phyloP scores from a whole-genome alignment of 2,888 invertebrate species.

The Branchellion lobata region DNA sequence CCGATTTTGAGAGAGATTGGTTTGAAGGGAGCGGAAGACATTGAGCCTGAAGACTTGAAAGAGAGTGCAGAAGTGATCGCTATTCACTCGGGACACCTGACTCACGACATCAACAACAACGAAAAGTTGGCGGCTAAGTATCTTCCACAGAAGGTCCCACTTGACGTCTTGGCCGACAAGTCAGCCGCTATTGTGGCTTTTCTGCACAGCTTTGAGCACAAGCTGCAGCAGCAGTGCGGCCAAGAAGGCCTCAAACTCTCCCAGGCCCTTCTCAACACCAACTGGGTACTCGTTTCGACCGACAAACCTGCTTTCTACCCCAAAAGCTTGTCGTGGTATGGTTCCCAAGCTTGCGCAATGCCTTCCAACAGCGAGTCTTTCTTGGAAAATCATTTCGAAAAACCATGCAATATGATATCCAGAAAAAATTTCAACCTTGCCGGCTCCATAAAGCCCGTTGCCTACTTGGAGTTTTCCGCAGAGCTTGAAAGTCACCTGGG shows the following conservation, averaged over 20 bases:
- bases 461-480: slow-evolving; percentile 42
- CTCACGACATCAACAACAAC: background rate
- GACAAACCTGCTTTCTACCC: slow-evolving; percentile 50
- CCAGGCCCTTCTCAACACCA: slow-evolving; percentile 43
- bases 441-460: slow-evolving; percentile 51
- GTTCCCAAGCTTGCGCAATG: background rate
- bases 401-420: slow-evolving; percentile 48
- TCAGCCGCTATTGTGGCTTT: slow-evolving; percentile 50
- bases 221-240: slow-evolving; percentile 40
- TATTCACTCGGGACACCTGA: slow-evolving; percentile 6
- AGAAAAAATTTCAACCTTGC: slow-evolving; percentile 44
- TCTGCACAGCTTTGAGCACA: slow-evolving; percentile 42
- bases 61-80: slow-evolving; percentile 47
- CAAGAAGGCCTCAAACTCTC: slow-evolving; percentile 34
- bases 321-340: slow-evolving; percentile 45
- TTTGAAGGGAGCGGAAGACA: slow-evolving; percentile 50
- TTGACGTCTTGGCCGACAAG: slow-evolving; percentile 46
- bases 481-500: slow-evolving; percentile 44
- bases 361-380: background rate
- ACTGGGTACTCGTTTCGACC: slow-evolving; percentile 46
- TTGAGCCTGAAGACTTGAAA: slow-evolving; percentile 51
- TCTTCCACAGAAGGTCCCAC: background rate
- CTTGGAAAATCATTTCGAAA: slow-evolving; percentile 41
- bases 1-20: slow-evolving; percentile 52
- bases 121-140: background rate